Evolutionary conservation across 1,140 invertebrate species (phyloP), one percentile per base, ranked within the genome.

Genomic region (Drosophila navojoa): DNA sequence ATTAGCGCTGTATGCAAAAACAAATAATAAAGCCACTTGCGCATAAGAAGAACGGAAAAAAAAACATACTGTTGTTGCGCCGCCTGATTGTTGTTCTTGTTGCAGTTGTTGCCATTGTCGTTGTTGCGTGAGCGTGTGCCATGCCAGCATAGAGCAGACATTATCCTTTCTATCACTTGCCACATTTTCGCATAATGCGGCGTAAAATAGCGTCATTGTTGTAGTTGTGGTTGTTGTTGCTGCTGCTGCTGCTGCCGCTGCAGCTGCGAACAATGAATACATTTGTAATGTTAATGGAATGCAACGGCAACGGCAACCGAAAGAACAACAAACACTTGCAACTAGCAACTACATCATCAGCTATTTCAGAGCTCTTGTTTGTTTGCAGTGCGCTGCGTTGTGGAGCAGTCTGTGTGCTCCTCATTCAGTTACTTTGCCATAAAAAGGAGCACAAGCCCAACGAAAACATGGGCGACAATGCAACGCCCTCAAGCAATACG

Each of bases 261-360:
- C 69, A 68, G 68, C 57, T 74, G 78, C 67, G 61, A 87, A 86
- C 82, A 86, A 86, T 86, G 82, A 86, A 86, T 86, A 87, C 82
- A 86, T 87, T 86, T 86, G 82, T 86, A 87, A 86, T 84, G 80
- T 87, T 86, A 86, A 86, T 86, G 82, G 82, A 81, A 87, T 86
- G 82, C 82, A 79, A 53, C 76, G 71, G 64, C 68, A 79, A 42
- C 61, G 58, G 68, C 53, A 70, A 54, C 29, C 5, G 29, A 66
- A 74, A 66, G 60, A 60, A 68, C 63, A 70, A 58, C 69, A 71
- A 79, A 82, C 47, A 58, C 42, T 52, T 66, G 69, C 67, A 72
- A 45, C 54, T 60, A 19, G 40, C 19, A 44, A 22, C 57, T 76
- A 71, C 79, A 81, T 63, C 68, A 61, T 47, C 72, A 69, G 66